phyloP scores from a whole-genome alignment of 2,888 invertebrate genomes.

The Agrotis exclamationis region DNA sequence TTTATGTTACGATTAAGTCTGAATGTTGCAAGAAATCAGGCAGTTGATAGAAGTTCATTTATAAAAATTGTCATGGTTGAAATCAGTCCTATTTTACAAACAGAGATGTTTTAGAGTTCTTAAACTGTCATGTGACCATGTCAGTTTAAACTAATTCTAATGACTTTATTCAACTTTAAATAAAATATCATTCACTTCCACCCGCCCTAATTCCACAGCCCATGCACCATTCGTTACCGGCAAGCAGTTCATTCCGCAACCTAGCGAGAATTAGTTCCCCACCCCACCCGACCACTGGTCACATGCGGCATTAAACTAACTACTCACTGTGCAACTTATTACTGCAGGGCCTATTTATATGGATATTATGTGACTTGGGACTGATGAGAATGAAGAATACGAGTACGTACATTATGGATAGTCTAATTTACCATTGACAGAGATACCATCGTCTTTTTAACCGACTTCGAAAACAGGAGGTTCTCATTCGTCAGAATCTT shows the following conservation, averaged over 20 bases:
- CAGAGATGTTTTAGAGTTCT: too few relatives aligned
- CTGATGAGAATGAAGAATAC: not conserved
- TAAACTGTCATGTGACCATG: too few relatives aligned
- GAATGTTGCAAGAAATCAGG: too few relatives aligned
- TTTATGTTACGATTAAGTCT: too few relatives aligned
- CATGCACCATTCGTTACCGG: conserved; percentile 51
- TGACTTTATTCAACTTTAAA: not conserved
- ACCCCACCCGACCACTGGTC: conserved; percentile 43
- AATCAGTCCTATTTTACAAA: too few relatives aligned
- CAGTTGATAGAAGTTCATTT: too few relatives aligned
- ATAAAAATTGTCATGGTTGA: too few relatives aligned
- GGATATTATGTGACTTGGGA: conserved; percentile 24
- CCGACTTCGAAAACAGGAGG: too few relatives aligned
- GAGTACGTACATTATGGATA: not conserved
- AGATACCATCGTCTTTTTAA: too few relatives aligned
- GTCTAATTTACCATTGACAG: too few relatives aligned
- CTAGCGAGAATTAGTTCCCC: conserved; percentile 54
- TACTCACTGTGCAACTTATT: conserved; percentile 41
- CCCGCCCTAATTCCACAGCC: not conserved
- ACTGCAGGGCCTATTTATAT: conserved; percentile 10
- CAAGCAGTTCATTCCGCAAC: conserved; percentile 49
- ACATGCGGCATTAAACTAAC: conserved; percentile 61
- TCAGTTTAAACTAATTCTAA: too few relatives aligned
- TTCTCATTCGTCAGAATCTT: too few relatives aligned
- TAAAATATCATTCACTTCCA: not conserved